These are phyloP conservation scores for Halesus radiatus DNA, from an alignment of 1,140 invertebrate species.

Conservation along the genomic window DNA sequence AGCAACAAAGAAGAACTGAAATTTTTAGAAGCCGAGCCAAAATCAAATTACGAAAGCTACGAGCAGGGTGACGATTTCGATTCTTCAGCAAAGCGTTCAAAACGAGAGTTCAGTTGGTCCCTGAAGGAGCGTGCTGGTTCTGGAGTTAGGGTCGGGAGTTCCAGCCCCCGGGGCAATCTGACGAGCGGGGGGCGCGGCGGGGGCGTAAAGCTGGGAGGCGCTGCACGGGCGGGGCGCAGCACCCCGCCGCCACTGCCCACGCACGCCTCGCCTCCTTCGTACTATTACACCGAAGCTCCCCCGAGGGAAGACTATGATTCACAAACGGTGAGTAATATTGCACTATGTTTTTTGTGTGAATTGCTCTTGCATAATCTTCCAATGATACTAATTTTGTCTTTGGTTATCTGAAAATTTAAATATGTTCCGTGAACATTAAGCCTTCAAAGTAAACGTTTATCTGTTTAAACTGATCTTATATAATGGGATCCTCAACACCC, in stretches of 20 bases:
- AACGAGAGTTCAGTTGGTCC: slow-evolving; percentile 18
- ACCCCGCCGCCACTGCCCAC: slow-evolving; percentile 59
- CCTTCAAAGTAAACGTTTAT: no score
- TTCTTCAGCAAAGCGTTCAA: neutral
- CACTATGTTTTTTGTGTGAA: no score
- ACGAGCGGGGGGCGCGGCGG: slow-evolving; percentile 55
- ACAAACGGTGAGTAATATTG: slow-evolving; percentile 27
- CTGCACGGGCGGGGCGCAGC: slow-evolving; percentile 58
- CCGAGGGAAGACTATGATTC: slow-evolving; percentile 40
- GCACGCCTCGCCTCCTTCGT: slow-evolving; percentile 49
- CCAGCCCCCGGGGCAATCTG: slow-evolving; percentile 58
- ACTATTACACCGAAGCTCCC: slow-evolving; percentile 59
- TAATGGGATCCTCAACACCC: no score
- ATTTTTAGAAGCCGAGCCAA: neutral
- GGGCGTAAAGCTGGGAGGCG: slow-evolving; percentile 27
- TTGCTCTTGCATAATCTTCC: no score
- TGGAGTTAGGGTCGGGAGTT: slow-evolving; percentile 49
- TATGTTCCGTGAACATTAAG: no score
- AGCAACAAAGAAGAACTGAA: no score
- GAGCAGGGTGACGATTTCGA: neutral
- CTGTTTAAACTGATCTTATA: no score
- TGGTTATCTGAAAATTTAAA: no score
- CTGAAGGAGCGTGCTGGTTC: slow-evolving; percentile 34
- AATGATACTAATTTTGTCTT: no score
- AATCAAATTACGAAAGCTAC: neutral